Evolutionary conservation across 2,797 vertebrate species (phyloP).

Genomic region (Mormyrus hasselquistii): DNA sequence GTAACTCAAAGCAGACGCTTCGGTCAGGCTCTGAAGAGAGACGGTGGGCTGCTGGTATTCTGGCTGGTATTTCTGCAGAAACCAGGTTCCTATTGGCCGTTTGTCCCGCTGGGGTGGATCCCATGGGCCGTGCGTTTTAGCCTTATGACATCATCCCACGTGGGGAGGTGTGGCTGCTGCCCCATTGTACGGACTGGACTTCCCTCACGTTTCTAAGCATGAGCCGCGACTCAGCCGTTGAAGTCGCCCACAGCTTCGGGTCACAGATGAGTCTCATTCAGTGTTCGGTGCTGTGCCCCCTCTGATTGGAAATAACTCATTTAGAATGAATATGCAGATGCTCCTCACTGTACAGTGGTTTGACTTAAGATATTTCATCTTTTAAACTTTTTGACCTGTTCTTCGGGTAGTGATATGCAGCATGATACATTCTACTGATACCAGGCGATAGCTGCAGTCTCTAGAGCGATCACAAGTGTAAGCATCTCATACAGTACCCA

Average conservation of each 20-base stretch:
- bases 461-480: background rate
- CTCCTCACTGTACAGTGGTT: background rate
- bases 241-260: background rate
- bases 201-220: background rate
- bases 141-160: background rate
- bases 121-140: background rate
- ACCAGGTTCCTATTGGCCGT: background rate
- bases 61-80: background rate
- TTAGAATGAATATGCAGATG: background rate
- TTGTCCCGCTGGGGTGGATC: background rate
- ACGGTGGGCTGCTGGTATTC: background rate
- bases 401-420: background rate
- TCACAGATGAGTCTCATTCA: background rate
- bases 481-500: background rate
- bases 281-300: background rate
- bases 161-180: background rate
- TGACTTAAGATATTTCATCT: background rate
- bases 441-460: background rate
- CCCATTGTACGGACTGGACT: background rate
- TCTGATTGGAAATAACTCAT: background rate
- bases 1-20: constrained; percentile 78
- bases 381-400: background rate
- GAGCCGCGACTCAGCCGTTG: background rate
- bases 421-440: background rate
- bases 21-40: constrained; percentile 36